Evolutionary conservation across 1,140 invertebrate genomes (phyloP).

Genomic region (Bombyx mori): DNA sequence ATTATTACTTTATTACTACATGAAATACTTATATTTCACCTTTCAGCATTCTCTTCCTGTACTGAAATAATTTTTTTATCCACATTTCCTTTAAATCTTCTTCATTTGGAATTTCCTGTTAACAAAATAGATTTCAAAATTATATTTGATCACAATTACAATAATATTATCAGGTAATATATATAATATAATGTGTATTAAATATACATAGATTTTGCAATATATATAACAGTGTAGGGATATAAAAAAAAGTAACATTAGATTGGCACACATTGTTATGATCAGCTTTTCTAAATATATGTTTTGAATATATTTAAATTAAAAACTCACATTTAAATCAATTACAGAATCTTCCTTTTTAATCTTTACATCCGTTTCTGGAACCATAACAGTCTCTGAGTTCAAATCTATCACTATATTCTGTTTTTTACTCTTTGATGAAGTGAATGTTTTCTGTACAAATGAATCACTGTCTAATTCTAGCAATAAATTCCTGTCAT

Average conservation of each 20-base stretch:
- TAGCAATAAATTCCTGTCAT: constrained; percentile 60
- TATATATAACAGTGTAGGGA: background rate
- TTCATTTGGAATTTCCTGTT: constrained; percentile 63
- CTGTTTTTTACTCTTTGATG: constrained; percentile 62
- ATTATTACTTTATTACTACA: background rate
- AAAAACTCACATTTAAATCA: constrained; percentile 57
- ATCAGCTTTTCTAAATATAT: too few species aligned
- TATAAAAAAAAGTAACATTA: too few species aligned
- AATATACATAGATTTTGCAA: background rate
- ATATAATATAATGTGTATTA: background rate
- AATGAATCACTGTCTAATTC: constrained; percentile 65
- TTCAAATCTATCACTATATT: constrained; percentile 68
- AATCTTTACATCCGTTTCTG: constrained; percentile 46
- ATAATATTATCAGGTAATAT: background rate
- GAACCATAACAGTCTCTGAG: constrained; percentile 57
- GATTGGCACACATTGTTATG: too few species aligned
- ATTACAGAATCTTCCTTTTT: constrained; percentile 60
- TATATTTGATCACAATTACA: background rate
- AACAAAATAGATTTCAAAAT: constrained; percentile 16
- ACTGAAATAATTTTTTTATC: constrained; percentile 65
- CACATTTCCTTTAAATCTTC: constrained; percentile 64
- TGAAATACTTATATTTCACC: constrained; percentile 41
- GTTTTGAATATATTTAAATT: too few species aligned
- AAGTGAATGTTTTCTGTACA: constrained; percentile 56
- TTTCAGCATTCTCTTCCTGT: constrained; percentile 61